phyloP scores from a whole-genome alignment of 2,113 vertebrate species.

The Myiozetetes cayanensis region DNA sequence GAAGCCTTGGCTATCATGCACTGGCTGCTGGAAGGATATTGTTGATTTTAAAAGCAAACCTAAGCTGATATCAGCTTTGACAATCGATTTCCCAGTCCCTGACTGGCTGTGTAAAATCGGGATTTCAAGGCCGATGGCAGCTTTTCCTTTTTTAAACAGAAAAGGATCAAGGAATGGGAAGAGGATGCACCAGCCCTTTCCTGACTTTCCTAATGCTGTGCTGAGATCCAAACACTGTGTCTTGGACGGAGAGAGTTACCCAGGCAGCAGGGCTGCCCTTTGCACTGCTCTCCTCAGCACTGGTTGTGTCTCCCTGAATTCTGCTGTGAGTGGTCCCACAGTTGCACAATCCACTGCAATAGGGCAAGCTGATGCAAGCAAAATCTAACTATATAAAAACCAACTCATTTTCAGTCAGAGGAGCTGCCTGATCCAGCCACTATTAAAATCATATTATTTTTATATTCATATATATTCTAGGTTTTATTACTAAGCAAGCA shows the following conservation, averaged over 20 bases:
- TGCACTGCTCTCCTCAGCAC: not conserved
- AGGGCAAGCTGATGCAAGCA: not conserved
- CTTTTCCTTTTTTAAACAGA: not conserved
- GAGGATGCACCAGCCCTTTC: not conserved
- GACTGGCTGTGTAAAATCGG: not conserved
- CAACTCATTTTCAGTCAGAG: not conserved
- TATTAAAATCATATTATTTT: not conserved
- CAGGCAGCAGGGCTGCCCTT: not conserved
- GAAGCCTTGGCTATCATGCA: not conserved
- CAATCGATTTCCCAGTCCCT: not conserved
- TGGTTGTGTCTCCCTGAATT: not conserved
- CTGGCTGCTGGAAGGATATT: not conserved
- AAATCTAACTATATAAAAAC: not conserved
- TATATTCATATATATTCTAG: not conserved
- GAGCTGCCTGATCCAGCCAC: not conserved
- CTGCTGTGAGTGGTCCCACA: not conserved
- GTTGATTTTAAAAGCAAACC: not conserved
- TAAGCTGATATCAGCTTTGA: not conserved
- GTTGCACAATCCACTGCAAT: accelerated
- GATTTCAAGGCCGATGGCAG: not conserved
- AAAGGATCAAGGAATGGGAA: not conserved
- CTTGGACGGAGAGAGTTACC: accelerated
- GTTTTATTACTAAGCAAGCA: not conserved
- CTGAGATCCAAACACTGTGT: not conserved
- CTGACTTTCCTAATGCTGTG: not conserved